Conservation (phyloP, 2,797 vertebrate genomes). For the Malurus leucopterus region DNA sequence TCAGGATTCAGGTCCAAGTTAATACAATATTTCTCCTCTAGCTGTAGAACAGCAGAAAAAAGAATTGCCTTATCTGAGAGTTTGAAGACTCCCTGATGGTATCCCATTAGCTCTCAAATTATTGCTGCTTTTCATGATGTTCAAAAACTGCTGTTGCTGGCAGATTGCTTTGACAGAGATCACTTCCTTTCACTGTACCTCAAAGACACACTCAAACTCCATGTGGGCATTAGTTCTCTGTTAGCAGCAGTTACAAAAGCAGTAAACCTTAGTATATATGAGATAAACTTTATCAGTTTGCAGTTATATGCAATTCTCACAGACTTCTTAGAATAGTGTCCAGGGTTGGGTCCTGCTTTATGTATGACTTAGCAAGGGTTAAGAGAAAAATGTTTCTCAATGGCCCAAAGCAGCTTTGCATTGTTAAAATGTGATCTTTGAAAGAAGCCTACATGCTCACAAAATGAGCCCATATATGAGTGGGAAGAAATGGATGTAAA, state of each 20-base stretch:
- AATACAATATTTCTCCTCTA: neutral
- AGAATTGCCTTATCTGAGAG: neutral
- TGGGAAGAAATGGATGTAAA: neutral
- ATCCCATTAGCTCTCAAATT: neutral
- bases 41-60: neutral
- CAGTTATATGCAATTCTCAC: neutral
- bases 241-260: neutral
- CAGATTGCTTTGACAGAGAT: neutral
- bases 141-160: neutral
- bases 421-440: neutral
- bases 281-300: neutral
- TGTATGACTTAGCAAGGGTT: neutral
- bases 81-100: neutral
- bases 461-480: neutral
- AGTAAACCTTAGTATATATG: neutral
- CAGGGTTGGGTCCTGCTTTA: neutral
- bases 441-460: neutral
- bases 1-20: neutral
- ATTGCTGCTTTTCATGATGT: neutral
- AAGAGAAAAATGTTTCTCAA: neutral
- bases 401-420: neutral
- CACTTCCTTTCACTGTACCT: neutral
- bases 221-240: neutral
- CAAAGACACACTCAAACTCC: neutral
- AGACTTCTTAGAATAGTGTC: neutral